A percentile compares a stretch with the other conserved stretches of the same genome.
Evolutionary conservation across 2,113 vertebrate species (phyloP).

Genomic region (Paradisaea rubra): DNA sequence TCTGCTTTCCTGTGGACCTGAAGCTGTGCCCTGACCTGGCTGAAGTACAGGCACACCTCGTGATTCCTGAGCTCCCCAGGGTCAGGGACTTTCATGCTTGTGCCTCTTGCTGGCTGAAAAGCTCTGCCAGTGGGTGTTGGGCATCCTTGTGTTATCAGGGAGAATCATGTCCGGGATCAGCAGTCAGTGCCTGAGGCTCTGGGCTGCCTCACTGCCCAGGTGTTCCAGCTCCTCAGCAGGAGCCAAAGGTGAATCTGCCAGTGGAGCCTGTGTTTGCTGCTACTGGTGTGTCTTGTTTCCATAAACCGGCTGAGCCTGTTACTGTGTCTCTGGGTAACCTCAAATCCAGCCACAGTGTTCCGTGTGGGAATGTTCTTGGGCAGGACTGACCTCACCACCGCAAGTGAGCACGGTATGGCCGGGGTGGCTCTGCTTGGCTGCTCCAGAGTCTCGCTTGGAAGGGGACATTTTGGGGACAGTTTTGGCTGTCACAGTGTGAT

Average conservation of each 20-base stretch:
- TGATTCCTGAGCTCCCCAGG: background rate
- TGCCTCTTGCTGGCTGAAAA: background rate
- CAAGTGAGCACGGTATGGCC: accelerated
- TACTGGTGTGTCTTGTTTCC: background rate
- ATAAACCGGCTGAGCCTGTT: background rate
- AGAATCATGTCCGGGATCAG: background rate
- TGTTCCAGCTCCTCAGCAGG: background rate
- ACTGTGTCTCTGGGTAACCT: background rate
- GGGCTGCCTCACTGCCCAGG: accelerated
- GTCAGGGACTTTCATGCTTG: accelerated
- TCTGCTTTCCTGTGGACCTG: background rate
- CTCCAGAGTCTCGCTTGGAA: background rate
- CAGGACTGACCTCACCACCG: accelerated
- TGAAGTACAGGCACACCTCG: background rate
- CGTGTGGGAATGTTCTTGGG: background rate
- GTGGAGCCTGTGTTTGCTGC: background rate
- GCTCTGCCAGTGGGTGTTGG: background rate
- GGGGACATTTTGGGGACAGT: background rate
- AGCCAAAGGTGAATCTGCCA: background rate
- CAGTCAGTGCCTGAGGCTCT: accelerated
- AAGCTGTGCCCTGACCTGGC: background rate
- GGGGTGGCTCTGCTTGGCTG: background rate
- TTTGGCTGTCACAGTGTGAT: background rate
- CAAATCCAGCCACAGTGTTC: background rate
- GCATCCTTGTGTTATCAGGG: too few species aligned